phyloP scores from a whole-genome alignment of 2,797 vertebrate species.

The Esox masquinongy region DNA sequence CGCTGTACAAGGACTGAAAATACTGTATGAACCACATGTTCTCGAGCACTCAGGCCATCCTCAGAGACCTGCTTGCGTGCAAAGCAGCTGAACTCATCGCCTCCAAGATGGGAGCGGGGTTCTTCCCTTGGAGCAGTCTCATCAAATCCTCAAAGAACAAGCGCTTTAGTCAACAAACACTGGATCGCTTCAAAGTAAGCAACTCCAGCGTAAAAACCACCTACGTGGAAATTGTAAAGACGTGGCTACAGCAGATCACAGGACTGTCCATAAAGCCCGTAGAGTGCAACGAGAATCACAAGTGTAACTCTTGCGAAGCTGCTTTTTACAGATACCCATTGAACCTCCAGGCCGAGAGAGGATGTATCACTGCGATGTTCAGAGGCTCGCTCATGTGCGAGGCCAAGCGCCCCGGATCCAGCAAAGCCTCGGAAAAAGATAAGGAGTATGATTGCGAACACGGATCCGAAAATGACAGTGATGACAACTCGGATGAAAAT shows the following conservation, averaged over 20 bases:
- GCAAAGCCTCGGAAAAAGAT: neutral
- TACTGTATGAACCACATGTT: constrained; percentile 44
- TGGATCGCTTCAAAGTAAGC: neutral
- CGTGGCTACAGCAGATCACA: constrained; percentile 21
- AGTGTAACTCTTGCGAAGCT: constrained; percentile 26
- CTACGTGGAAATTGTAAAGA: constrained; percentile 10
- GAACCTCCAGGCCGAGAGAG: neutral
- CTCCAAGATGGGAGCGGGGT: constrained; percentile 16
- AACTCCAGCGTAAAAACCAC: constrained; percentile 14
- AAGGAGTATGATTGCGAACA: neutral
- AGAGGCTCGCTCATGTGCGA: neutral
- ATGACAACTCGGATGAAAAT: neutral
- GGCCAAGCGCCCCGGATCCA: neutral
- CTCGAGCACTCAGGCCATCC: constrained; percentile 1
- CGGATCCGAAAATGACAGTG: neutral
- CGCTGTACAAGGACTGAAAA: constrained; percentile 11
- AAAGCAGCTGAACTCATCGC: neutral
- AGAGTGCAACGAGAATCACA: constrained; percentile 15
- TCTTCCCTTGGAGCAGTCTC: constrained; percentile 34
- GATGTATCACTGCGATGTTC: neutral
- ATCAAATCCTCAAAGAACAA: constrained; percentile 24
- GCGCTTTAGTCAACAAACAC: neutral
- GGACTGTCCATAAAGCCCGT: constrained; percentile 3
- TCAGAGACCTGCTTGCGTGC: constrained; percentile 20
- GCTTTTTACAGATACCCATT: constrained; percentile 36